A percentile compares a stretch with the other conserved stretches of the same genome.
These are phyloP conservation scores for Drosophila athabasca DNA, from an alignment of 1,140 invertebrate species.

Conservation along the genomic window DNA sequence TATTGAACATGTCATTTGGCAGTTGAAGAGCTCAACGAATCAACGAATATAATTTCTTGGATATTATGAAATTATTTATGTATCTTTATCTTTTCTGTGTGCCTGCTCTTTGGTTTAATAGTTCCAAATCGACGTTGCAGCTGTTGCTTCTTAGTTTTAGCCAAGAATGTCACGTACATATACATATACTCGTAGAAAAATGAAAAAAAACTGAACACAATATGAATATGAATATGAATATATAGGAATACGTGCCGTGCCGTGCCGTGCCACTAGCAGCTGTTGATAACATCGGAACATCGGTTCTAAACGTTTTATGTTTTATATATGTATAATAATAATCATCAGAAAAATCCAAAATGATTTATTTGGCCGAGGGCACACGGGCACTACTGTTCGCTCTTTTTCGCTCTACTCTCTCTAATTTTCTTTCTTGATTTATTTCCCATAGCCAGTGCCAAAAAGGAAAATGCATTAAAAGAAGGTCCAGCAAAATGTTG, in stretches of 20 bases:
- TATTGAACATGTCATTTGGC: constrained; percentile 1
- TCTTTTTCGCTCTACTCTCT: constrained; percentile 52
- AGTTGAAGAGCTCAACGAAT: no score
- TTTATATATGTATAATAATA: constrained; percentile 69
- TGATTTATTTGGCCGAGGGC: constrained; percentile 73
- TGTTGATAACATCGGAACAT: constrained; percentile 59
- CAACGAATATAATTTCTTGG: neutral
- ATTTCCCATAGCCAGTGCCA: constrained; percentile 65
- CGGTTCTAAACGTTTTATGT: constrained; percentile 46
- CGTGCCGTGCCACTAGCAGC: constrained; percentile 47
- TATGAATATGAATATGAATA: constrained; percentile 27
- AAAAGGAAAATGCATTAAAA: constrained; percentile 59
- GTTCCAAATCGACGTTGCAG: constrained; percentile 45
- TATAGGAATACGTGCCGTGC: neutral
- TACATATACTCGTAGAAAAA: constrained; percentile 25
- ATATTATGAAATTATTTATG: neutral
- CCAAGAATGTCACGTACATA: constrained; percentile 42
- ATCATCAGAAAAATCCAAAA: constrained; percentile 39
- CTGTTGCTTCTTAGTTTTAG: constrained; percentile 60
- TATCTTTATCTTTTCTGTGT: neutral
- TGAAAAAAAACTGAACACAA: constrained; percentile 48
- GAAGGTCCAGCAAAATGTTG: neutral
- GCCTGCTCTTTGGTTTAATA: constrained; percentile 29
- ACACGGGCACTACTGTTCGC: constrained; percentile 60
- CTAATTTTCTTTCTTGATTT: constrained; percentile 58